Percentiles rank a stretch among this genome's conserved stretches.
Conservation (phyloP, 2,888 invertebrate genomes). For the Chaitophorus viminalis region DNA sequence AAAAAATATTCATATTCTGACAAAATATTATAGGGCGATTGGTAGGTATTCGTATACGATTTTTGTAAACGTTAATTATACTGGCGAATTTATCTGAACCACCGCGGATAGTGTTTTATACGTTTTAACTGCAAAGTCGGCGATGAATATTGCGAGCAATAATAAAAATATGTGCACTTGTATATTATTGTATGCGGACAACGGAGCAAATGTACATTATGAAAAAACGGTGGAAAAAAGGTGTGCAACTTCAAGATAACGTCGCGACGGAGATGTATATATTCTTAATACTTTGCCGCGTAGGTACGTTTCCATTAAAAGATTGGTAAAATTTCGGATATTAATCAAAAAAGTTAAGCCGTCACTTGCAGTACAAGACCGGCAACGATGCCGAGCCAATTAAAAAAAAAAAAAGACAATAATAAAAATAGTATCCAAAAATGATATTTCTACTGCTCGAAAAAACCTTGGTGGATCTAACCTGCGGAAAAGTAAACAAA, state of each 20-base stretch:
- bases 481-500: neutral
- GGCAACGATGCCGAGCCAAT: neutral
- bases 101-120: neutral
- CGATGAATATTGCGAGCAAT: neutral
- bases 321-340: slow-evolving; percentile 42
- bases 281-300: slow-evolving; percentile 22
- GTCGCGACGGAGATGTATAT: slow-evolving; percentile 2
- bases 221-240: neutral
- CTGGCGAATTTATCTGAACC: too few relatives aligned
- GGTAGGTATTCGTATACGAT: too few relatives aligned
- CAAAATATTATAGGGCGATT: too few relatives aligned
- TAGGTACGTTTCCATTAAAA: slow-evolving; percentile 42
- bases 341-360: slow-evolving; percentile 40
- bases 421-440: neutral
- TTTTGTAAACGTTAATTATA: too few relatives aligned
- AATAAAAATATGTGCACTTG: neutral
- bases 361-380: neutral
- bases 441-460: neutral
- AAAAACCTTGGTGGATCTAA: neutral
- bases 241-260: slow-evolving; percentile 25
- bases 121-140: neutral
- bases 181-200: neutral
- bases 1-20: too few relatives aligned
- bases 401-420: neutral
- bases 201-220: neutral